Percentiles rank a stretch among this genome's conserved stretches.
Conservation (phyloP, 1,140 invertebrate species). For the Trichonephila clavipes region DNA sequence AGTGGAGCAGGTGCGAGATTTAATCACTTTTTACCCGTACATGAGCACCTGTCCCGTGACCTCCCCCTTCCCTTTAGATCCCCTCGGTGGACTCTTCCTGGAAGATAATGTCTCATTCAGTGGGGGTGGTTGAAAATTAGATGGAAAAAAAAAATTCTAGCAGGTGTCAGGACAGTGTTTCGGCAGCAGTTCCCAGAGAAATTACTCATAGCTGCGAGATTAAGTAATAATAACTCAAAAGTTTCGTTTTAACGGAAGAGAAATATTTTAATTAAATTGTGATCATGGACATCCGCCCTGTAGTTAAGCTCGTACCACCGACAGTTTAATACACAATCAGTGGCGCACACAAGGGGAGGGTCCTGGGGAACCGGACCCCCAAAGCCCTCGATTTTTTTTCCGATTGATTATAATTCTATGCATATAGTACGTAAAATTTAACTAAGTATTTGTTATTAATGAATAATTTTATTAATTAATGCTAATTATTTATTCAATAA, state of each 20-base stretch:
- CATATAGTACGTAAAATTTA: no score
- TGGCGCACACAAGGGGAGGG: no score
- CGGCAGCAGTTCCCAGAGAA: not conserved
- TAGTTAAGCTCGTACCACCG: not conserved
- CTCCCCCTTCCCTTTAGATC: not conserved
- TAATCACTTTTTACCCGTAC: conserved; percentile 67
- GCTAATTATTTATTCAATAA: no score
- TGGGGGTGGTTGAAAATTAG: not conserved
- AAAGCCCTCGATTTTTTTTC: no score
- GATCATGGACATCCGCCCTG: not conserved
- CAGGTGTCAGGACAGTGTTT: conserved; percentile 17
- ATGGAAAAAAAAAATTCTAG: not conserved
- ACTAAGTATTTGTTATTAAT: no score
- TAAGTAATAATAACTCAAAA: not conserved
- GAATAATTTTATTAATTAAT: no score
- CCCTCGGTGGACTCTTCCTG: not conserved
- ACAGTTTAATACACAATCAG: no score
- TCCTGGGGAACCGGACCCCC: no score
- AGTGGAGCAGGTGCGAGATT: conserved; percentile 60
- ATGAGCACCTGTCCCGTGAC: conserved; percentile 59
- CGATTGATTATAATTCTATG: no score
- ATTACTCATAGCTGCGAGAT: not conserved
- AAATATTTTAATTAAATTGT: conserved; percentile 7
- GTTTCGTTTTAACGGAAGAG: not conserved
- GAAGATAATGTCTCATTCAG: conserved; percentile 23